Base-by-base conservation (phyloP, 1,140 invertebrate genomes). In the Metopolophium dirhodum region DNA sequence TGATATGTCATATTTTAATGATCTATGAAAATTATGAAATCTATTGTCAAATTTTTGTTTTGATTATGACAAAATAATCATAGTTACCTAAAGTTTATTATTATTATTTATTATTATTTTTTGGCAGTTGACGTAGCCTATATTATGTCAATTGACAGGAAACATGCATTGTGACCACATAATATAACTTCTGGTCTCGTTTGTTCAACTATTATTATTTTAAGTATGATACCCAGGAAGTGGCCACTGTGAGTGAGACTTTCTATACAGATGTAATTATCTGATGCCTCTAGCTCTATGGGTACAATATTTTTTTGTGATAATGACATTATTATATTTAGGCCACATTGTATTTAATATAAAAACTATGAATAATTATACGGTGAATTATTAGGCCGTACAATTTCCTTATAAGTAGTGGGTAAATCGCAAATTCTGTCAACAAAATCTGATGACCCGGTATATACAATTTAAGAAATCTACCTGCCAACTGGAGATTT, bases 101-200 rank as follows among this genome's bases (percentile, higher is more conserved):
- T 77, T 77, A 18, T 82, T 26, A 37, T 54, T 54, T 51, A 35
- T n/a, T 77, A 77, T 77, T 77, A 18, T 82, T 26, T 92, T 85
- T 45, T 86, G 37, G 91, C 26, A 41, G 82, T 83, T 54, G 49
- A 93, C 82, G n/a, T 51, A 26, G 82, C 26, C 77, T 51, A 57
- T 37, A 92, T 45, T 26, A 86, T 93, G 51, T 86, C 82, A 85
- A 85, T 93, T 68, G 49, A 85, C 82, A 93, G 91, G 91, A 93
- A 85, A 93, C 91, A 86, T 86, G 77, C 82, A 93, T 93, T 93
- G 91, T 93, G 49, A 57, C 51, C 82, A 86, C 49, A 93, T 93
- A 83, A 92, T 92, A 83, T 83, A 93, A 93, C 82, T 54, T 51
- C 82, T 23, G 37, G 23, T 93, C 49, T 41, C 77, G 18, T 54